Evolutionary conservation across 53 echinoderm and acorn worm genomes (phyloP).

Genomic region (Antedon mediterranea): DNA sequence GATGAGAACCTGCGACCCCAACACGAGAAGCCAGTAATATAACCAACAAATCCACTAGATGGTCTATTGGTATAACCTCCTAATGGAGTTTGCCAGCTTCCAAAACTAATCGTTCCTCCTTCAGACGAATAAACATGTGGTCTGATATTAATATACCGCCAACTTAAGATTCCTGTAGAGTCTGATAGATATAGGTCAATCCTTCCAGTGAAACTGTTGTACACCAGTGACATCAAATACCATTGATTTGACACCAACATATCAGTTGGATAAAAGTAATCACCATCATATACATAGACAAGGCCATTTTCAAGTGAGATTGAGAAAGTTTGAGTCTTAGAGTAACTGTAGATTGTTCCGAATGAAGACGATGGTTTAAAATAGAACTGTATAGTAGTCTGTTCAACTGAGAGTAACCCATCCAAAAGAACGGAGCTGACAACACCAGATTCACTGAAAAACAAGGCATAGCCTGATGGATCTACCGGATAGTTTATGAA

Average conservation of each 20-base stretch:
- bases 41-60: conserved; percentile 25
- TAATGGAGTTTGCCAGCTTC: conserved; percentile 59
- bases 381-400: conserved; percentile 55
- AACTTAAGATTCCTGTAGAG: conserved; percentile 17
- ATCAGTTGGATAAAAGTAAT: conserved; percentile 24
- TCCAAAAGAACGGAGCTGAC: conserved; percentile 29
- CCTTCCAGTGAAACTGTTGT: conserved; percentile 26
- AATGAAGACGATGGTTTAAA: conserved; percentile 23
- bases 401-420: conserved; percentile 3
- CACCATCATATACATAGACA: conserved; percentile 43
- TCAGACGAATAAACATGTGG: conserved; percentile 1
- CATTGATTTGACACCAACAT: conserved; percentile 40
- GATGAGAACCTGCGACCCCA: conserved; percentile 30
- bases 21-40: conserved; percentile 29
- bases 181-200: conserved; percentile 45
- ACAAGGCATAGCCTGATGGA: conserved; percentile 53
- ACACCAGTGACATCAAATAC: conserved; percentile 53
- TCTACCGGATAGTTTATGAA: conserved; percentile 12
- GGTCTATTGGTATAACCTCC: conserved; percentile 21
- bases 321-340: conserved; percentile 36
- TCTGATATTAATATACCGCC: conserved; percentile 27
- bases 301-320: conserved; percentile 19
- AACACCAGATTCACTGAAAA: conserved; percentile 47
- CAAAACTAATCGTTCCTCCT: conserved; percentile 51
- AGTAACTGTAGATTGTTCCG: conserved; percentile 52